Evolutionary conservation across 2,113 vertebrate species (phyloP).

Genomic region (Apteryx mantelli): DNA sequence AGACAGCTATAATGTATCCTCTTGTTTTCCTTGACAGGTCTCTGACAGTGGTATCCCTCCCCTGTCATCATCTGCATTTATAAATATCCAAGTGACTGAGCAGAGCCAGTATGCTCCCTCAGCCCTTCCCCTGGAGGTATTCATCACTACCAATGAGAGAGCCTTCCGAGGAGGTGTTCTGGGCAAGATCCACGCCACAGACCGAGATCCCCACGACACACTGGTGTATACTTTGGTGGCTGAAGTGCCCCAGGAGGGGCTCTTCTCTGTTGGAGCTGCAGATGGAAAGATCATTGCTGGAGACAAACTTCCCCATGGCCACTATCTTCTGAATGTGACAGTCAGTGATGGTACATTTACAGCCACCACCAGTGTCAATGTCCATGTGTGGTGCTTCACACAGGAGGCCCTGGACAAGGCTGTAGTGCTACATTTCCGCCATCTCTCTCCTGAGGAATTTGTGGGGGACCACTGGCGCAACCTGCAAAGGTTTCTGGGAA

Average conservation of each 20-base stretch:
- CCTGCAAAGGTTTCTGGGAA: slow-evolving; percentile 86
- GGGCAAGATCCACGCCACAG: slow-evolving; percentile 91
- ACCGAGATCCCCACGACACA: slow-evolving; percentile 89
- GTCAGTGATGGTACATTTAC: slow-evolving; percentile 90
- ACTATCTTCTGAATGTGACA: slow-evolving; percentile 87
- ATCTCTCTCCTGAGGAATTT: slow-evolving; percentile 89
- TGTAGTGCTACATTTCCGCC: slow-evolving; percentile 82
- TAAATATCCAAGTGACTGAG: slow-evolving; percentile 88
- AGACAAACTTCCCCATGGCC: slow-evolving; percentile 82
- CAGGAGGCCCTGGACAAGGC: slow-evolving; percentile 82
- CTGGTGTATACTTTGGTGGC: slow-evolving; percentile 83
- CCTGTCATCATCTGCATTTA: slow-evolving; percentile 88
- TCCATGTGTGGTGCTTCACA: slow-evolving; percentile 85
- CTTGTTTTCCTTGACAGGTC: slow-evolving; percentile 76
- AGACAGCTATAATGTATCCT: neutral
- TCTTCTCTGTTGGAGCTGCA: slow-evolving; percentile 82
- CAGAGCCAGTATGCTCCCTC: slow-evolving; percentile 89
- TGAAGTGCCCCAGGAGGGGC: slow-evolving; percentile 45
- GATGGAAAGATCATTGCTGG: slow-evolving; percentile 90
- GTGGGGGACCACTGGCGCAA: slow-evolving; percentile 92
- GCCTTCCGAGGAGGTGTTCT: slow-evolving; percentile 85
- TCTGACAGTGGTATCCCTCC: slow-evolving; percentile 90
- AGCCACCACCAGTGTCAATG: slow-evolving; percentile 75
- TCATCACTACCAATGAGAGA: slow-evolving; percentile 82
- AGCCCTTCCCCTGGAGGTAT: slow-evolving; percentile 89